phyloP scores from a whole-genome alignment of 2,888 invertebrate genomes.

The Thelaira solivaga region DNA sequence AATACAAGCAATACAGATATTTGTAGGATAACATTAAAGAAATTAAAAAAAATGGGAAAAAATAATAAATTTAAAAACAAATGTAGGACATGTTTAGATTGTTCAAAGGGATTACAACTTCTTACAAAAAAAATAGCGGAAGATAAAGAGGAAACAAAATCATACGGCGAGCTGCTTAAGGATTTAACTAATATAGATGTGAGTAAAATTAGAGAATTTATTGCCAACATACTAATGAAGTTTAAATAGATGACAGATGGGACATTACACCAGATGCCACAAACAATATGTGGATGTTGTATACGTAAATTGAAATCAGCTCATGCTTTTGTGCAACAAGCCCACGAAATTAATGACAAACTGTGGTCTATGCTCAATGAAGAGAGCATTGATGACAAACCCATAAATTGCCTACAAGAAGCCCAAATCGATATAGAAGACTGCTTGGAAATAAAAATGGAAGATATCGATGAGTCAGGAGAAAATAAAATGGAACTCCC shows the following conservation, averaged over 20 bases:
- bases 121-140: conserved; percentile 30
- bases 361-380: conserved; percentile 35
- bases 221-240: background rate
- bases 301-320: conserved; percentile 49
- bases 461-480: conserved; percentile 21
- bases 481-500: background rate
- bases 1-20: conserved; percentile 26
- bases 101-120: conserved; percentile 37
- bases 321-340: conserved; percentile 37
- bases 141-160: conserved; percentile 42
- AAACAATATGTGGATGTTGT: conserved; percentile 37
- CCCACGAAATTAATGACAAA: conserved; percentile 44
- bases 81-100: conserved; percentile 51
- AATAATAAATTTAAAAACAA: conserved; percentile 46
- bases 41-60: conserved; percentile 39
- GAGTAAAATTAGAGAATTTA: conserved; percentile 12
- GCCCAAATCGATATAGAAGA: conserved; percentile 51
- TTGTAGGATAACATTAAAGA: conserved; percentile 14
- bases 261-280: conserved; percentile 24
- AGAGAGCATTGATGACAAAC: conserved; percentile 16
- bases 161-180: conserved; percentile 48
- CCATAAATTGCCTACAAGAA: conserved; percentile 50
- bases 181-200: conserved; percentile 50
- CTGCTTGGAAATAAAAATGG: conserved; percentile 55
- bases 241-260: conserved; percentile 29